These are phyloP conservation scores for Tribolium freemani DNA, from an alignment of 2,888 invertebrate genomes.

Conservation along the genomic window DNA sequence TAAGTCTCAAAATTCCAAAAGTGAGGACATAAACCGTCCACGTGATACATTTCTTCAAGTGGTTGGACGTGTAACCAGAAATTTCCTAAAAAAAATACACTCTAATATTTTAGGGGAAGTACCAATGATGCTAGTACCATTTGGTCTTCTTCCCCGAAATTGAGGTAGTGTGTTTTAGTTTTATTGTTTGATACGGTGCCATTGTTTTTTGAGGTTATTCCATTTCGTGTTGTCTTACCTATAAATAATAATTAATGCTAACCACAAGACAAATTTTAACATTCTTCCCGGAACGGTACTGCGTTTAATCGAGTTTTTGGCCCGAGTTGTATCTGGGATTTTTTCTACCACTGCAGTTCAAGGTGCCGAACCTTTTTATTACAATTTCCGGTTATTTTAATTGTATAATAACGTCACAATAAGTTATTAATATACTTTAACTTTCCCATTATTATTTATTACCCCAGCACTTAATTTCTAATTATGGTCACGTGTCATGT, in stretches of 20 bases:
- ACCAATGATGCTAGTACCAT: conserved; percentile 52
- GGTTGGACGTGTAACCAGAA: conserved; percentile 75
- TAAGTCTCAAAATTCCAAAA: conserved; percentile 82
- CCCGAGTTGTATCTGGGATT: background rate
- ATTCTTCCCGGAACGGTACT: background rate
- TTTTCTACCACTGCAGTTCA: background rate
- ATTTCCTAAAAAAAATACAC: conserved; percentile 73
- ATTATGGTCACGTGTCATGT: background rate
- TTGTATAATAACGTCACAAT: background rate
- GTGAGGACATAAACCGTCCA: conserved; percentile 78
- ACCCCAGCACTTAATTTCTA: background rate
- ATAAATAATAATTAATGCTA: background rate
- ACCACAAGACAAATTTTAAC: background rate
- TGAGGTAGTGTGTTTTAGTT: conserved; percentile 54
- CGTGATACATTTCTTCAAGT: conserved; percentile 67
- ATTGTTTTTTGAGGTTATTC: conserved; percentile 37
- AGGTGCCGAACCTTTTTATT: background rate
- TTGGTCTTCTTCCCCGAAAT: conserved; percentile 62
- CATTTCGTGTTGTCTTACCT: conserved; percentile 15
- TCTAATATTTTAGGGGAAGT: background rate
- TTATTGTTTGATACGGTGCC: conserved; percentile 16
- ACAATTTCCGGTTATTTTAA: background rate
- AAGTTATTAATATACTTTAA: background rate
- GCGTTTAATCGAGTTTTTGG: background rate
- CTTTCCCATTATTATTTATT: background rate